These are phyloP conservation scores for Lepidurus packardi DNA, from an alignment of 1,140 invertebrate genomes.

Conservation along the genomic window DNA sequence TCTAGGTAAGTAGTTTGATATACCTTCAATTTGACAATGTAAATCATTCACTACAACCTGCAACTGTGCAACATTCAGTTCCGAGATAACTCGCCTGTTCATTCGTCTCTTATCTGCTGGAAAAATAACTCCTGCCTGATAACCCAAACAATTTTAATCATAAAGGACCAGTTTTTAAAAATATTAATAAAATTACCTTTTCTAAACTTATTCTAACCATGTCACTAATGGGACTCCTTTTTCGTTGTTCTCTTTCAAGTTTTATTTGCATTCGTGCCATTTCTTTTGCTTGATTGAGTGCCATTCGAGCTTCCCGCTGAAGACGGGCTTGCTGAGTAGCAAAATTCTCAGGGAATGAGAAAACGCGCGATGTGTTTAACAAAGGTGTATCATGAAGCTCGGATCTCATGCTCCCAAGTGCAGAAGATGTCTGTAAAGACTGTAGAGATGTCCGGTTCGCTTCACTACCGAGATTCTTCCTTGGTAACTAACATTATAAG, in stretches of 20 bases:
- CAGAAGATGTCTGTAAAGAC: too few relatives aligned
- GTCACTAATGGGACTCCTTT: conserved; percentile 76
- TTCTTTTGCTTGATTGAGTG: conserved; percentile 81
- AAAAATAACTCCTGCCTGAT: conserved; percentile 71
- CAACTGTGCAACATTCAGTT: conserved; percentile 90
- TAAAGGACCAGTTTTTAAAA: neutral
- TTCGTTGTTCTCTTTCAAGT: conserved; percentile 71
- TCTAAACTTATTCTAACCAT: conserved; percentile 69
- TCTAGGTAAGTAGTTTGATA: conserved; percentile 35
- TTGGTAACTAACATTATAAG: neutral
- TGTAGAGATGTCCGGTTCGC: neutral
- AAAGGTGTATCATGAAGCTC: too few relatives aligned
- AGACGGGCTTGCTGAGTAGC: conserved; percentile 72
- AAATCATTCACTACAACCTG: conserved; percentile 92
- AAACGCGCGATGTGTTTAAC: neutral
- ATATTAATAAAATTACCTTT: conserved; percentile 49
- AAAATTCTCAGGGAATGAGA: conserved; percentile 53
- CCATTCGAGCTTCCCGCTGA: conserved; percentile 82
- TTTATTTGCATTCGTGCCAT: conserved; percentile 91
- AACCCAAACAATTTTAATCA: conserved; percentile 38
- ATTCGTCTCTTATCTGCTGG: conserved; percentile 71
- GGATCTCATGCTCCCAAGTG: too few relatives aligned
- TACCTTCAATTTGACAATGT: conserved; percentile 83
- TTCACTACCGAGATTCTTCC: neutral
- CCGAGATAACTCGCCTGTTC: conserved; percentile 72